Base-by-base conservation (phyloP, 1,140 invertebrate species). In the Papilio glaucus region DNA sequence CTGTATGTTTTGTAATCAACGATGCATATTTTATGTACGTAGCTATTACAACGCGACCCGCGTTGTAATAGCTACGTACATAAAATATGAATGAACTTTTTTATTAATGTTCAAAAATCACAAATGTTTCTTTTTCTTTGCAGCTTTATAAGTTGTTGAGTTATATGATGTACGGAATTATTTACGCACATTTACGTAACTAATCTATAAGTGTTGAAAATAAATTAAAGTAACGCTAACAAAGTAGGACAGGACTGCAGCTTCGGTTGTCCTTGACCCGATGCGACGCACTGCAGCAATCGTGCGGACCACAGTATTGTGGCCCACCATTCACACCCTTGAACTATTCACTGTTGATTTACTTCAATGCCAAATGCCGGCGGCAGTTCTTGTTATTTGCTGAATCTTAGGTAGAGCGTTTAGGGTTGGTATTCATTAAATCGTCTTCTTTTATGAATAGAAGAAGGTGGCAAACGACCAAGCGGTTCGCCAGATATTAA, bases 281-380 rank as follows among this genome's bases (percentile, higher is more conserved):
- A 82, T 83, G 80, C 84, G 77, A 71, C 80, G 77, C 72, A 82
- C 79, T 84, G 85, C 85, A 84, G 82, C 79, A 68, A 75, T 69
- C 60, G 63, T 65, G 24, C 41, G 53, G 45, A 71, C 74, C 67
- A 69, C 67, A 69, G 45, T 53, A 53, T 15, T 18, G 41, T 33
- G 15, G 33, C 24, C 29, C n/a, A 69, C 45, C 67, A 69, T 69
- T 69, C 41, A 53, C 67, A 49, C 41, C 67, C 67, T 69, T 69
- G 67, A 69, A 69, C 67, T 69, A 69, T 18, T 69, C 29, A 49
- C 15, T 26, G 26, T 69, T 69, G 45, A 53, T 69, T 69, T 53
- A 69, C 67, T 8, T 15, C 41, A 68, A 26, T 68, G 65, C 18
- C 21, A 24, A 57, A 10, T 63, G 62, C 62, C 15, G 18, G 10